These are phyloP conservation scores for Bolborhynchus lineola DNA, from an alignment of 2,113 vertebrate species.

Conservation along the genomic window DNA sequence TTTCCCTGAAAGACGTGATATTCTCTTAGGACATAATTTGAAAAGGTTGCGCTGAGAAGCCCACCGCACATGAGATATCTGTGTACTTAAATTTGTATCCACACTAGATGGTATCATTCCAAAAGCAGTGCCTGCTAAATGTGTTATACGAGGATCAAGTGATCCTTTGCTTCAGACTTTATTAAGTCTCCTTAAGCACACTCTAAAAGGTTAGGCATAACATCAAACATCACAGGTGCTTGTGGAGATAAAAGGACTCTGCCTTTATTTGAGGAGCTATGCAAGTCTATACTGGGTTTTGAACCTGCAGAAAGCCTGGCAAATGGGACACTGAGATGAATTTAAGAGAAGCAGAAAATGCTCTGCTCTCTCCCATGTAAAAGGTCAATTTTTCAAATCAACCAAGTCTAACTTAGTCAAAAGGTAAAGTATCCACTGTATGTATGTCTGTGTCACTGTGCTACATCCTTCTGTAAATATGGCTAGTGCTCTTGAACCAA, in stretches of 20 bases:
- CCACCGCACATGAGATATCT: not conserved
- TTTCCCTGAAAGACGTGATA: not conserved
- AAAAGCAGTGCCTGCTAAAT: not conserved
- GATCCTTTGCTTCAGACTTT: not conserved
- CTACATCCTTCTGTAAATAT: not conserved
- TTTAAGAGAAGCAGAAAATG: not conserved
- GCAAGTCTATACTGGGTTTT: not conserved
- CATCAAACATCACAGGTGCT: slow-evolving; percentile 16
- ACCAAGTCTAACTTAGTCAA: not conserved
- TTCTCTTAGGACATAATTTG: not conserved
- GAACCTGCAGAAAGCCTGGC: not conserved
- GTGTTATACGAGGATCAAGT: not conserved
- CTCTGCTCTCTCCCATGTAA: not conserved
- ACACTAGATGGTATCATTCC: not conserved
- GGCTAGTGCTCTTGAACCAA: not conserved
- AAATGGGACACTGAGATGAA: not conserved
- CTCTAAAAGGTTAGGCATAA: slow-evolving; percentile 37
- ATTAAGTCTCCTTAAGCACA: slow-evolving; percentile 11
- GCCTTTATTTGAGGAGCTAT: not conserved
- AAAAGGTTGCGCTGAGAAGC: not conserved
- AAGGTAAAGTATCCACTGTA: not conserved
- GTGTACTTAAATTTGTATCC: not conserved
- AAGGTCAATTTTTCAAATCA: not conserved
- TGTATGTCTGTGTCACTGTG: not conserved
- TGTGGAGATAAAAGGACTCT: not conserved